Base-by-base conservation (phyloP, 2,888 invertebrate genomes). In the Pyrrhia umbra region DNA sequence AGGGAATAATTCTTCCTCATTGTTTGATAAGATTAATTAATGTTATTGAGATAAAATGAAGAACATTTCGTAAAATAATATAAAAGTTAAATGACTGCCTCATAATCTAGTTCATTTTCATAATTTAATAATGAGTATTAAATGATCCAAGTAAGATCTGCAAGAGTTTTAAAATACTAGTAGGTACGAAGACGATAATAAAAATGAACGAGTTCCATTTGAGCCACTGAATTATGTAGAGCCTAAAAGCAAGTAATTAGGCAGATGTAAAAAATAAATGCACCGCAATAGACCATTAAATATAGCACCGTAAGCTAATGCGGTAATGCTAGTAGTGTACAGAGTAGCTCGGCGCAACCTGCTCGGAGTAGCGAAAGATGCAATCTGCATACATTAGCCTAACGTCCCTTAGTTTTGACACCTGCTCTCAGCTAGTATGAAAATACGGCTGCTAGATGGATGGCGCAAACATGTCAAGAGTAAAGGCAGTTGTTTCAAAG, bases 321-420 rank as follows among this genome's bases (percentile, higher is more conserved):
- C 85, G 83, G 86, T 87, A 86, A 86, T 85, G 85, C 85, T 82
- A 81, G 69, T 75, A 66, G 74, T 60, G 73, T 73, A 75, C 62
- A 65, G 73, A 72, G 77, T 72, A 69, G 79, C 75, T 69, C 75
- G 63, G 73, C 80, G 76, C 69, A 80, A 55, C 73, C 75, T 60
- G 79, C 72, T 65, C 56, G 60, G 80, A 83, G 87, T 85, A 85
- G 88, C 87, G 86, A 89, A 88, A 91, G 92, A 91, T 92, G 93
- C 94, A 94, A 94, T 94, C 93, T 94, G 93, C 94, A 95, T 94
- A 91, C 92, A 95, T 95, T 95, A 94, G 90, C 92, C 91, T 91
- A 91, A 92, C 90, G 90, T 90, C 91, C 89, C 90, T 88, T 90
- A 92, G 93, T 94, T 94, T 92, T 94, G 94, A 94, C 94, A 94